These are phyloP conservation scores for Gallinago stenura DNA, from an alignment of 2,797 vertebrate genomes.

Conservation along the genomic window DNA sequence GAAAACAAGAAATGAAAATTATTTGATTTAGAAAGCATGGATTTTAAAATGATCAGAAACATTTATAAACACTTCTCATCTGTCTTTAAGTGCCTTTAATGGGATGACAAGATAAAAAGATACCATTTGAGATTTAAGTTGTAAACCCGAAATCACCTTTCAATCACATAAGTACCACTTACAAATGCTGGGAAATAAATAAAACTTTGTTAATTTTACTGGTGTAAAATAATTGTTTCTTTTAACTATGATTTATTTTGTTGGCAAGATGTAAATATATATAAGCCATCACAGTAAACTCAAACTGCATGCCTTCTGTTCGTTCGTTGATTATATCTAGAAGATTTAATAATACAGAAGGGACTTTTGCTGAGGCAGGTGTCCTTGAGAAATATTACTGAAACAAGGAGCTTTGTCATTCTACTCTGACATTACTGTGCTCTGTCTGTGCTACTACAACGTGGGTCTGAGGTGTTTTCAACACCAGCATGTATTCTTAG, in stretches of 20 bases:
- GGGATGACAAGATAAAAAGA: neutral
- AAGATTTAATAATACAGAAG: neutral
- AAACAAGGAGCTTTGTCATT: neutral
- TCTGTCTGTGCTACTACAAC: neutral
- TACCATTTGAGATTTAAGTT: neutral
- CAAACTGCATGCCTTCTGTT: neutral
- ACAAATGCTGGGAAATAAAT: neutral
- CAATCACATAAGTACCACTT: neutral
- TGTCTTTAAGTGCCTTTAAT: neutral
- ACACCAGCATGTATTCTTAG: neutral
- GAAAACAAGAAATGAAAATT: neutral
- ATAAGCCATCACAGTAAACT: neutral
- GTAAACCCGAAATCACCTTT: neutral
- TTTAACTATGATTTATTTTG: neutral
- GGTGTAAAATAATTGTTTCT: neutral
- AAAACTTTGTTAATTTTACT: neutral
- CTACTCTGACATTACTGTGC: rapidly evolving
- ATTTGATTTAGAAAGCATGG: neutral
- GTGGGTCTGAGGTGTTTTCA: neutral
- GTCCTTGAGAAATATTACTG: neutral
- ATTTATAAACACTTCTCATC: neutral
- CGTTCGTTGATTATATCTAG: neutral
- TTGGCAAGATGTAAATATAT: neutral
- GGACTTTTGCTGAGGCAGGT: neutral
- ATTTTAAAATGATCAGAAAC: neutral